Conservation (phyloP, 2,888 invertebrate species). For the Unio delphinus region DNA sequence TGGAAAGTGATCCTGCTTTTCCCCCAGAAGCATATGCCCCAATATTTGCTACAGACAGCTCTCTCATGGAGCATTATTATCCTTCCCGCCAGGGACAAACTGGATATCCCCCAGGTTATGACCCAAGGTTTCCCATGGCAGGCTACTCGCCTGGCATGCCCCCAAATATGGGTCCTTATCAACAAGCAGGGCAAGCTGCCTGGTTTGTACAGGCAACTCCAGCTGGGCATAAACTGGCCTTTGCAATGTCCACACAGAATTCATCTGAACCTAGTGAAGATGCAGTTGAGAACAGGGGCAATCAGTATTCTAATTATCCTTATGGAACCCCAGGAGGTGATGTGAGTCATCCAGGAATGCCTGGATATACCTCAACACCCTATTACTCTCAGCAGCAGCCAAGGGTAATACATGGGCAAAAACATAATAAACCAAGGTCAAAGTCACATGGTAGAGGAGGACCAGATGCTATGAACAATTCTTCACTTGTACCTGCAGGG, state of each 20-base stretch:
- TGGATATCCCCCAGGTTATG: conserved; percentile 19
- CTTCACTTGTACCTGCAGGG: conserved; percentile 36
- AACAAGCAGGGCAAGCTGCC: conserved; percentile 49
- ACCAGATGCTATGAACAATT: conserved; percentile 12
- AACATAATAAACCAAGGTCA: conserved; percentile 6
- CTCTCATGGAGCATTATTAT: conserved; percentile 26
- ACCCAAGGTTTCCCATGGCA: conserved; percentile 17
- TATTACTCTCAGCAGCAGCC: conserved; percentile 19
- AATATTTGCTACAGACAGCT: conserved; percentile 50
- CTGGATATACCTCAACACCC: conserved; percentile 52
- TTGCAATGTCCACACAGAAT: conserved; percentile 39
- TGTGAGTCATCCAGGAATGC: conserved; percentile 32
- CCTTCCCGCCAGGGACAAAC: conserved; percentile 32
- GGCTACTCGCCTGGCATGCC: conserved; percentile 14
- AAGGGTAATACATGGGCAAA: conserved; percentile 15
- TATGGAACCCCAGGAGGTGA: conserved; percentile 8
- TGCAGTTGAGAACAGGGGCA: conserved; percentile 8
- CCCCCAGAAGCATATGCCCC: conserved; percentile 61
- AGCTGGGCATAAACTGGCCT: conserved; percentile 43
- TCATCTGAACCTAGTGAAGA: conserved; percentile 25
- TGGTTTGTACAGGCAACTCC: conserved; percentile 51
- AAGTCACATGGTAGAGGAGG: conserved; percentile 4
- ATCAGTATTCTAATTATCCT: conserved; percentile 10
- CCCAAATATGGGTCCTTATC: conserved; percentile 22
- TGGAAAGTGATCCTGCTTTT: conserved; percentile 22